Evolutionary conservation across 1,140 invertebrate genomes (phyloP), one percentile per base, ranked within the genome.

Genomic region (Drosophila tristis): DNA sequence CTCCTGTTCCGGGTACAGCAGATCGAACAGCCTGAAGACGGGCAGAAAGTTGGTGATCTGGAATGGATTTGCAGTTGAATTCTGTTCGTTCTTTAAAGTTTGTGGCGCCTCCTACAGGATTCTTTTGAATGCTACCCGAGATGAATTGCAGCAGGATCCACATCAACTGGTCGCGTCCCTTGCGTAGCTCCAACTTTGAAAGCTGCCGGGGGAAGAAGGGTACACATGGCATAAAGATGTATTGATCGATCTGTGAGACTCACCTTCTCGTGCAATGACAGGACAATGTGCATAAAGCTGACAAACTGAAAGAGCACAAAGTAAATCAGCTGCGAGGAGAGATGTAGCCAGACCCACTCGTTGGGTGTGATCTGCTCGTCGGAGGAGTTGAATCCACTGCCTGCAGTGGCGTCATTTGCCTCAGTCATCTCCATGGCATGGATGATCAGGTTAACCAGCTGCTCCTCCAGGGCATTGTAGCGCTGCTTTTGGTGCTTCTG

Each of bases 131-230:
- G 89, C 97, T 98, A 49, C 98, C 98, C 2, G 98, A 99, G 67
- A 99, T 98, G 89, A 98, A 99, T 92, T 99, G 98, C 6, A 99
- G 92, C n/a, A 99, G 92, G 4, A 98, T 96, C 98, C 98, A 99
- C 98, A 99, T 99, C 0, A 99, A 92, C 82, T 99, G 97, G 93
- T 99, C 98, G 51, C 98, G 93, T 0, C 98, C 98, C 92, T 97
- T 97, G 51, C 96, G 94, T 80, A 98, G 94, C 87, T 97, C 97
- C 78, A 95, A 93, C 6, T 95, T 95, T 31, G 96, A 94, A 7
- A 98, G 92, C 95, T 96, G 63, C 13, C 43, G 20, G 31, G 4
- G 11, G 0, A 2, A 13, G 2, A 16, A 26, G 81, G 64, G 61
- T 61, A 31, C 7, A 31, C 2, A 31, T 8, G 78, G 64, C 61